Evolutionary conservation across 2,888 invertebrate genomes (phyloP).

Genomic region (Ptychoptera albimana): DNA sequence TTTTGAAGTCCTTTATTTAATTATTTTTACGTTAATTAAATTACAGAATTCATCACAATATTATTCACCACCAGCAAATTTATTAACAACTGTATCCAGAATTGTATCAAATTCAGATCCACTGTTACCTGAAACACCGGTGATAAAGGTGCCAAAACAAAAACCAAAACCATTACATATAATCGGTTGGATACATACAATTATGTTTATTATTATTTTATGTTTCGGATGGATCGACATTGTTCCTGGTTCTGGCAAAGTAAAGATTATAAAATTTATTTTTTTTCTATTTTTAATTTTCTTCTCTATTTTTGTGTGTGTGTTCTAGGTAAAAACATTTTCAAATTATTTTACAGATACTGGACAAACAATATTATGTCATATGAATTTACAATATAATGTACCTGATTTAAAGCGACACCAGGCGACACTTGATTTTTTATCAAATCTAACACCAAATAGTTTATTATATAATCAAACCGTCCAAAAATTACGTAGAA

Average conservation of each 20-base stretch:
- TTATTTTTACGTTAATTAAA: neutral
- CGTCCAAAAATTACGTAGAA: conserved; percentile 13
- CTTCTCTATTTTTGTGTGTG: conserved; percentile 3
- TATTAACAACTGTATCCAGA: conserved; percentile 35
- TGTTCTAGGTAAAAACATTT: conserved; percentile 17
- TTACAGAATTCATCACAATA: conserved; percentile 6
- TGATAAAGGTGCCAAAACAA: conserved; percentile 11
- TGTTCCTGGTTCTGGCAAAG: conserved; percentile 35
- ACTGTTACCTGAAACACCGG: conserved; percentile 8
- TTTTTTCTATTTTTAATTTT: neutral
- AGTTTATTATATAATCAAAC: conserved; percentile 13
- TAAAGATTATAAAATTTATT: conserved; percentile 13
- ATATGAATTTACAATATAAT: conserved; percentile 19
- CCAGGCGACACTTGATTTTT: conserved; percentile 12
- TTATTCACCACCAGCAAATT: conserved; percentile 17
- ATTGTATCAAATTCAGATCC: conserved; percentile 29
- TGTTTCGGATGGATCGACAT: conserved; percentile 35
- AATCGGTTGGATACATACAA: conserved; percentile 32
- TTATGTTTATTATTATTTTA: conserved; percentile 29
- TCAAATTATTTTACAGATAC: conserved; percentile 24
- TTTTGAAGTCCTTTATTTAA: neutral
- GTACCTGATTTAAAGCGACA: conserved; percentile 8
- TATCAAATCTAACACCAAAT: conserved; percentile 15
- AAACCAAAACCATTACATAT: conserved; percentile 24
- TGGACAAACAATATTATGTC: conserved; percentile 23